A percentile compares a stretch with the other conserved stretches of the same genome.
These are phyloP conservation scores for Magallana nippona DNA, from an alignment of 2,888 invertebrate genomes.

Conservation along the genomic window DNA sequence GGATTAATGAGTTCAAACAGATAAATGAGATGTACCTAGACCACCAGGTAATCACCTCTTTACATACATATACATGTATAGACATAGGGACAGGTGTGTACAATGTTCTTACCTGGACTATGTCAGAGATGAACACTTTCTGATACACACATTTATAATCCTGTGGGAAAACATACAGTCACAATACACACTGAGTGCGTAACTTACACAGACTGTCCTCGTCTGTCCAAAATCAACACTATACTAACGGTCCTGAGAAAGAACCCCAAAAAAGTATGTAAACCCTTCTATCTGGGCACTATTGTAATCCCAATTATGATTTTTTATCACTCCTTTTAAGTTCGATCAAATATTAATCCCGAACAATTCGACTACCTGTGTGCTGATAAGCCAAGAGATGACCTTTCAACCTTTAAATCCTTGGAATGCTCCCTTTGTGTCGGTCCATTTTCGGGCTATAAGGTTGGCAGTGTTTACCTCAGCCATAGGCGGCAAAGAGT, in stretches of 20 bases:
- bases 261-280: neutral
- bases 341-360: conserved; percentile 35
- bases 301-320: conserved; percentile 30
- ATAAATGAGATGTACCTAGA: neutral
- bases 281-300: conserved; percentile 23
- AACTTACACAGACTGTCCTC: conserved; percentile 7
- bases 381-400: conserved; percentile 27
- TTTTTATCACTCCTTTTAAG: conserved; percentile 32
- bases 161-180: neutral
- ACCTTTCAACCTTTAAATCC: conserved; percentile 35
- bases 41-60: neutral
- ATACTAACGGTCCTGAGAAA: neutral
- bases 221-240: neutral
- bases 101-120: conserved; percentile 10
- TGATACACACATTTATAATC: conserved; percentile 5
- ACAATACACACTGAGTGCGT: neutral
- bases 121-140: neutral
- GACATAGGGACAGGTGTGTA: neutral
- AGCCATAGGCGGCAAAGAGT: conserved; percentile 8
- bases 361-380: conserved; percentile 32
- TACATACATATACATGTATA: too few species aligned
- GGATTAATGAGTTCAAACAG: conserved; percentile 20
- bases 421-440: conserved; percentile 27
- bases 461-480: conserved; percentile 24
- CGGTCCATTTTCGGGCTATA: conserved; percentile 3